phyloP scores from a whole-genome alignment of 2,113 vertebrate genomes.

The Gallinago jamesoni region DNA sequence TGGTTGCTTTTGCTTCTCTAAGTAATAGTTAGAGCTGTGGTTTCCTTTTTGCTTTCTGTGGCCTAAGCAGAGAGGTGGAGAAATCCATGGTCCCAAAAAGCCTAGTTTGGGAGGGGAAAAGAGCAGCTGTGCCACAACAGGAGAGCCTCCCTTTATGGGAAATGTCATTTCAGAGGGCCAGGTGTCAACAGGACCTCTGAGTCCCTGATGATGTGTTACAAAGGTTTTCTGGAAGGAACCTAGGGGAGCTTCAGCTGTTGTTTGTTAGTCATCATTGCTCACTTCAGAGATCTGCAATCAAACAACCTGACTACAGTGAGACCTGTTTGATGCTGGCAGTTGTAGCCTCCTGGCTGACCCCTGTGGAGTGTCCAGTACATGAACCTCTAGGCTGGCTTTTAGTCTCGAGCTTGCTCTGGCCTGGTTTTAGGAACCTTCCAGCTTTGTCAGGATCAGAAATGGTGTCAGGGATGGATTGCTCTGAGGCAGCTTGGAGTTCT shows the following conservation, averaged over 20 bases:
- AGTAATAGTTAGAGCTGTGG: not conserved
- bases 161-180: not conserved
- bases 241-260: not conserved
- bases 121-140: not conserved
- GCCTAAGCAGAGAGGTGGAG: not conserved
- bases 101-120: not conserved
- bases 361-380: rapidly evolving
- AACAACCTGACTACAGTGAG: rapidly evolving
- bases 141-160: rapidly evolving
- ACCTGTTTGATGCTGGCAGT: not conserved
- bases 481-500: not conserved
- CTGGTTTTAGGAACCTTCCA: not conserved
- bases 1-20: not conserved
- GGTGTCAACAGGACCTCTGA: not conserved
- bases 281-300: not conserved
- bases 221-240: not conserved
- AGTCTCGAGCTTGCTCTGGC: not conserved
- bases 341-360: not conserved
- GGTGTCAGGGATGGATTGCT: not conserved
- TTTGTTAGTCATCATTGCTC: not conserved
- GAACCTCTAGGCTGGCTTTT: not conserved
- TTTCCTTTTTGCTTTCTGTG: not conserved
- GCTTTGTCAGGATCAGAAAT: not conserved
- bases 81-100: not conserved
- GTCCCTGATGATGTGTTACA: not conserved